Percentiles rank a stretch among this genome's conserved stretches.
Conservation (phyloP, 2,888 invertebrate species). For the Stegana nigrithorax region DNA sequence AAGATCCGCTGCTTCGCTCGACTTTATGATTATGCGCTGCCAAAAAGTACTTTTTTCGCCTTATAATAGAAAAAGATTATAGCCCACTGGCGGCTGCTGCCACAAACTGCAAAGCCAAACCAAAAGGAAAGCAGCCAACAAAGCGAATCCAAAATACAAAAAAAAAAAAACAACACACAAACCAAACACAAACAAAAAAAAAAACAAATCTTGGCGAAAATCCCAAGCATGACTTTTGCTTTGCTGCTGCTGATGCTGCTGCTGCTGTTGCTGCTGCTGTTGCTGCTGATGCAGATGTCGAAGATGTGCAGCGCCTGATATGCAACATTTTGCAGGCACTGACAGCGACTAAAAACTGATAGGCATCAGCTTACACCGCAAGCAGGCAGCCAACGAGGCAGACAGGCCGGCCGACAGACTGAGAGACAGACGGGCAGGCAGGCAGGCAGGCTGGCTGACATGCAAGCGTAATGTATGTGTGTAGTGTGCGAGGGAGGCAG, state of each 20-base stretch:
- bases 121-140: neutral
- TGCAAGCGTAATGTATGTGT: no score
- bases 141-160: no score
- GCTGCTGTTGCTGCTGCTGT: constrained; percentile 8
- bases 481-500: no score
- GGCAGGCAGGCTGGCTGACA: no score
- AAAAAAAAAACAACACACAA: neutral
- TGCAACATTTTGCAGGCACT: constrained; percentile 27
- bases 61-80: constrained; percentile 21
- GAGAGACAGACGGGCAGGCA: no score
- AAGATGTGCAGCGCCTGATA: constrained; percentile 34
- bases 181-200: neutral
- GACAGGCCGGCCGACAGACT: no score
- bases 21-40: constrained; percentile 15
- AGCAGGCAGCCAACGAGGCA: no score
- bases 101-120: no score
- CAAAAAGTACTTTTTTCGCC: constrained; percentile 16
- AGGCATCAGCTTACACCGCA: neutral
- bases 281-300: constrained; percentile 38
- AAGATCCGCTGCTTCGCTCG: neutral
- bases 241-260: neutral
- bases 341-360: constrained; percentile 22
- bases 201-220: neutral
- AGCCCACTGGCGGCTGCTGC: constrained; percentile 15
- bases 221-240: constrained; percentile 1